Conservation (phyloP, 1,140 invertebrate species). For the Orchesella cincta region DNA sequence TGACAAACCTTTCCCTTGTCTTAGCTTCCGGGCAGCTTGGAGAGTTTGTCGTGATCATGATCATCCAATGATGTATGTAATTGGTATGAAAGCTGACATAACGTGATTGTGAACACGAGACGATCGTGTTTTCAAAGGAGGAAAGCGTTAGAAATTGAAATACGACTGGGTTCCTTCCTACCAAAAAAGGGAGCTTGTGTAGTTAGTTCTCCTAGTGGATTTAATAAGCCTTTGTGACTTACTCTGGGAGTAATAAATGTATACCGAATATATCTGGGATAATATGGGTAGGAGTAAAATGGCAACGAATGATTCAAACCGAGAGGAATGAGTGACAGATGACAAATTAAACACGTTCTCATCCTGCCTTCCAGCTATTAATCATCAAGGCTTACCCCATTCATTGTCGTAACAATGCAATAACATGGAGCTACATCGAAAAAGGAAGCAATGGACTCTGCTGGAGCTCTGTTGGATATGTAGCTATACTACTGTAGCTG, state of each 20-base stretch:
- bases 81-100: too few relatives aligned
- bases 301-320: slow-evolving; percentile 6
- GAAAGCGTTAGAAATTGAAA: too few relatives aligned
- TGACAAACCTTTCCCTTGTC: not conserved
- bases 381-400: slow-evolving; percentile 36
- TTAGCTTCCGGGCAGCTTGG: not conserved
- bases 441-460: not conserved
- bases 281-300: not conserved
- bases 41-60: too few relatives aligned
- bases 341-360: slow-evolving; percentile 49
- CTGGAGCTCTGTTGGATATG: not conserved
- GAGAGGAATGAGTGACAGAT: slow-evolving; percentile 48
- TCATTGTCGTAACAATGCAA: not conserved
- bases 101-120: too few relatives aligned
- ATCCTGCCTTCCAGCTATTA: slow-evolving; percentile 47
- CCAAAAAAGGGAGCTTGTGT: too few relatives aligned
- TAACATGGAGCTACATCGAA: not conserved
- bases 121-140: too few relatives aligned
- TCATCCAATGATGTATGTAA: too few relatives aligned
- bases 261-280: not conserved
- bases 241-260: not conserved
- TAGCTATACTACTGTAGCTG: too few relatives aligned
- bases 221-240: too few relatives aligned
- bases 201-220: too few relatives aligned
- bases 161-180: too few relatives aligned